Percentiles rank a stretch among this genome's conserved stretches.
Evolutionary conservation across 2,797 vertebrate species (phyloP).

Genomic region (Ispidina lecontei): DNA sequence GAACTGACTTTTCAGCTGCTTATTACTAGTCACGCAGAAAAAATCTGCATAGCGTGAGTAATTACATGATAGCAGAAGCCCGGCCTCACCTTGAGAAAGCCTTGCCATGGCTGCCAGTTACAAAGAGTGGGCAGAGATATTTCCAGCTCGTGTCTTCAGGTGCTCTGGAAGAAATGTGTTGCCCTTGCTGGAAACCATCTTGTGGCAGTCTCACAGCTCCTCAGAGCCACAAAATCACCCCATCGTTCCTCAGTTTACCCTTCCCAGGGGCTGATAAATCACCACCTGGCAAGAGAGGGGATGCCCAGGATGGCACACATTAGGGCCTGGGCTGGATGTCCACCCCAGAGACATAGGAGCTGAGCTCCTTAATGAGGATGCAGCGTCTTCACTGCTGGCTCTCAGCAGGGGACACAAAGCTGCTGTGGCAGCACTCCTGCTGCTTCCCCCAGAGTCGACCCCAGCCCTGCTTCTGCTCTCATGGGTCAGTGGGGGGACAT

Average conservation of each 20-base stretch:
- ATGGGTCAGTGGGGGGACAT: fast-evolving
- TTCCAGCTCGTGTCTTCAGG: neutral
- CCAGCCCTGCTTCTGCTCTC: neutral
- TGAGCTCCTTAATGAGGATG: neutral
- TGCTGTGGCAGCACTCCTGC: neutral
- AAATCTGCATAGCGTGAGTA: neutral
- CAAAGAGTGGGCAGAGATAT: neutral
- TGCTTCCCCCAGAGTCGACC: neutral
- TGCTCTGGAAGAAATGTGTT: neutral
- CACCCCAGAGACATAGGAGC: fast-evolving
- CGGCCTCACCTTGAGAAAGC: neutral
- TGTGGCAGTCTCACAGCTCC: fast-evolving
- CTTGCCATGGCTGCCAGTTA: neutral
- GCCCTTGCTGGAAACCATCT: neutral
- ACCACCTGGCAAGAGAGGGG: neutral
- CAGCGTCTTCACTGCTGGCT: neutral
- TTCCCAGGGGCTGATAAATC: neutral
- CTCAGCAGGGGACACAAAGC: neutral
- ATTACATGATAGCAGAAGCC: neutral
- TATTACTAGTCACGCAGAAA: neutral
- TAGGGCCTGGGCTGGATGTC: neutral
- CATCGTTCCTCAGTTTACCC: neutral
- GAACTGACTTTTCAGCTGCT: neutral
- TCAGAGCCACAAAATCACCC: neutral
- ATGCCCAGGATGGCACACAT: fast-evolving